A percentile compares a stretch with the other conserved stretches of the same genome.
phyloP scores from a whole-genome alignment of 2,888 invertebrate species.

The Bugula neritina region DNA sequence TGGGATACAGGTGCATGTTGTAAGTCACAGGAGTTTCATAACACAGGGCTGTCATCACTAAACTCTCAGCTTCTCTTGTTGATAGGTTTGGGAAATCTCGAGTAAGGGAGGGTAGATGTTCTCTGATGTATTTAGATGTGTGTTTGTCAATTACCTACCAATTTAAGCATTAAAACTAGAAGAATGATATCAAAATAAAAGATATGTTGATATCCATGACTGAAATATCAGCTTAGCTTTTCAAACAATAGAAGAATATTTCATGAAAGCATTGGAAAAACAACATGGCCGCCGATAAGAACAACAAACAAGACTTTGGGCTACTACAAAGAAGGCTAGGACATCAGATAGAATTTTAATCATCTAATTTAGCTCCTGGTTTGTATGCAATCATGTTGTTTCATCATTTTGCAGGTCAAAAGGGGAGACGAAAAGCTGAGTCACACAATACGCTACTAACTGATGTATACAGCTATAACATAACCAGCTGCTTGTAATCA shows the following conservation, averaged over 20 bases:
- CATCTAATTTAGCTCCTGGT: no score
- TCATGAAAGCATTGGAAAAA: not conserved
- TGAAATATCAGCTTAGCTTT: no score
- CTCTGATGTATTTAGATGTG: slow-evolving; percentile 15
- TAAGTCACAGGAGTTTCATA: slow-evolving; percentile 10
- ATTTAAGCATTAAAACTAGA: not conserved
- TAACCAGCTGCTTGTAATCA: no score
- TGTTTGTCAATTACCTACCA: slow-evolving; percentile 6
- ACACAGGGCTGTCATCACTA: slow-evolving; percentile 3
- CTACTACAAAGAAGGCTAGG: no score
- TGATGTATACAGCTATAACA: no score
- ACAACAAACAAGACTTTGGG: not conserved
- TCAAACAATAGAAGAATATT: not conserved
- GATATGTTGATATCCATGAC: not conserved
- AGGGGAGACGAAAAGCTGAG: no score
- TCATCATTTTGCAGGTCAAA: no score
- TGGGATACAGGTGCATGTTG: slow-evolving; percentile 17
- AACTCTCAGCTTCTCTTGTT: not conserved
- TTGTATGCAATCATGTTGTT: no score
- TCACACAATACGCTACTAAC: no score
- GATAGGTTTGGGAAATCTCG: not conserved
- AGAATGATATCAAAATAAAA: not conserved
- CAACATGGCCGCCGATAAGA: not conserved
- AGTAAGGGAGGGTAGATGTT: slow-evolving; percentile 13
- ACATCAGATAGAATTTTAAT: no score